phyloP scores from a whole-genome alignment of 2,797 vertebrate genomes.

The Ctenosaura bakeri region DNA sequence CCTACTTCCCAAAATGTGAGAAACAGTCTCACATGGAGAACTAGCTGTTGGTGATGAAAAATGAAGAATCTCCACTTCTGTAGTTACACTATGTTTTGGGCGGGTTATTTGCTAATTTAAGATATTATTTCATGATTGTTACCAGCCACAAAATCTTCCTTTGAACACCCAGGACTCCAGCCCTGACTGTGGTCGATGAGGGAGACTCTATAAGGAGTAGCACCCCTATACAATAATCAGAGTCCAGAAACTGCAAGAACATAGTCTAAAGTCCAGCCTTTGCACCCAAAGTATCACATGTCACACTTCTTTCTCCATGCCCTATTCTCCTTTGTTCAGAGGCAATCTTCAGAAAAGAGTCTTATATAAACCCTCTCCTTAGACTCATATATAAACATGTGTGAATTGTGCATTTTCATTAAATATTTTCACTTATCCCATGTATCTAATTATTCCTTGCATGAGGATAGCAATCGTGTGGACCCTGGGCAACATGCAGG shows the following conservation, averaged over 20 bases:
- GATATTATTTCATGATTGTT: background rate
- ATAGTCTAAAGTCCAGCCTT: slow-evolving; percentile 3
- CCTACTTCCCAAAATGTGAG: background rate
- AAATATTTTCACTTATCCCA: background rate
- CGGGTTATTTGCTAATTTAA: background rate
- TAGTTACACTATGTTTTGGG: too few species aligned
- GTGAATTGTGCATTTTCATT: too few species aligned
- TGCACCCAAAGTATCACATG: background rate
- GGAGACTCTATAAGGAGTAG: background rate
- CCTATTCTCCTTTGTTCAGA: background rate
- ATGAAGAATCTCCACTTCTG: background rate
- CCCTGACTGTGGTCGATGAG: background rate
- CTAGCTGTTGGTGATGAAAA: background rate
- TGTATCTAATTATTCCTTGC: background rate
- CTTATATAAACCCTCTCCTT: background rate
- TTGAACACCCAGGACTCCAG: background rate
- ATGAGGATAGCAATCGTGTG: too few species aligned
- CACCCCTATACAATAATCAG: background rate
- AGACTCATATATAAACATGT: background rate
- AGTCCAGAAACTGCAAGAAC: background rate
- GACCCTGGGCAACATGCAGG: too few species aligned
- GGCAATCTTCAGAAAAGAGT: background rate
- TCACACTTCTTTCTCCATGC: background rate
- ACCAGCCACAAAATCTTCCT: background rate
- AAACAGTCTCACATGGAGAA: background rate